Evolutionary conservation across 2,888 invertebrate species (phyloP).

Genomic region (Mesorhabditis sp.): DNA sequence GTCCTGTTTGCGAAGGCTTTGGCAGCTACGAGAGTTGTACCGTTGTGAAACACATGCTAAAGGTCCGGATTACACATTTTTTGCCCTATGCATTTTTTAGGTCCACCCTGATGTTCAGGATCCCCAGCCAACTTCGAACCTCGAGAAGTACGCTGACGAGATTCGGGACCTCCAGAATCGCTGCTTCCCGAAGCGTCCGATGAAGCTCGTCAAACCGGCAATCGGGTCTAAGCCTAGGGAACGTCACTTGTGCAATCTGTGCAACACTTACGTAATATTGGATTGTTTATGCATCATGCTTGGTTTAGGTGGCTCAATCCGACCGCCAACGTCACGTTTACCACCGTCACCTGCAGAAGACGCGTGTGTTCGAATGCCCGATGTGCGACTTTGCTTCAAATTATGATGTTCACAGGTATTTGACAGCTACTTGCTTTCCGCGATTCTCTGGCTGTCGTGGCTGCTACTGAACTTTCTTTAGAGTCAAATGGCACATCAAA

Average conservation of each 20-base stretch:
- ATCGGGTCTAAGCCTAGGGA: constrained; percentile 28
- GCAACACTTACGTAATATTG: constrained; percentile 21
- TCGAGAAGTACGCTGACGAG: constrained; percentile 38
- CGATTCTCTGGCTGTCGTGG: background rate
- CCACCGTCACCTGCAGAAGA: constrained; percentile 28
- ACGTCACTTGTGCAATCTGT: constrained; percentile 33
- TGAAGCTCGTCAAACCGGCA: constrained; percentile 37
- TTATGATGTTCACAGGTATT: constrained; percentile 21
- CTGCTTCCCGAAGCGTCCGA: constrained; percentile 48
- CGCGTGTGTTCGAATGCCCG: constrained; percentile 41
- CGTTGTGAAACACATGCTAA: constrained; percentile 32
- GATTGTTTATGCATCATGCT: background rate
- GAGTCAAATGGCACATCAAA: constrained; percentile 44
- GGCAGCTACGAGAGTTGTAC: constrained; percentile 45
- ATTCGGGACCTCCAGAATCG: constrained; percentile 33
- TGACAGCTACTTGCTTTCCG: background rate
- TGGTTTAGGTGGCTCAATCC: constrained; percentile 38
- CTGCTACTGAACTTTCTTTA: background rate
- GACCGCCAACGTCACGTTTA: constrained; percentile 45
- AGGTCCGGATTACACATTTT: constrained; percentile 10
- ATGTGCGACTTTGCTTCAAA: constrained; percentile 36
- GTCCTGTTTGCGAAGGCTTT: constrained; percentile 38
- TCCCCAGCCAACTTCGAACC: constrained; percentile 29
- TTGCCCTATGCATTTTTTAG: constrained; percentile 10
- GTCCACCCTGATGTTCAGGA: constrained; percentile 23